Base-by-base conservation (phyloP, 2,797 vertebrate species). In the Tiaroga cobitis region DNA sequence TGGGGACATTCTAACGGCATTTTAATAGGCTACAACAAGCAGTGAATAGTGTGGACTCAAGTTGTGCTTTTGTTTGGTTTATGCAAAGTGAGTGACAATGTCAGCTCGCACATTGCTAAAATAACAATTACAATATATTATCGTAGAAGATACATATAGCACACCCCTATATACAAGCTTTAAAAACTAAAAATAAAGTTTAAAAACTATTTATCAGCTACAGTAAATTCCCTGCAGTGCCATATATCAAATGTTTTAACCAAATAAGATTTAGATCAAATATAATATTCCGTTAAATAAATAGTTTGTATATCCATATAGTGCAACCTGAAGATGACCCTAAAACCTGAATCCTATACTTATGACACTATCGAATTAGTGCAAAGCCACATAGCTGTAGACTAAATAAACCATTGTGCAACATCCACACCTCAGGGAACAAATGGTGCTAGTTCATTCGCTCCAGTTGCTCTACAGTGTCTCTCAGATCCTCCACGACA, bases 401-500 rank as follows among this genome's bases (percentile, higher is more conserved):
- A 15, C 21, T 18, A 56, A 56, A 61, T 16, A 59, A 43, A 10
- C 13, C 24, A 7, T 39, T 54, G 18, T 69, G 46, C 24, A 51
- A 39, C n/a, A 77, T 74, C n/a, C n/a, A 56, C 43, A 34, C 61
- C 34, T 56, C 39, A 49, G n/a, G 49, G 26, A 73, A 26, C 13
- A 59, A 43, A 41, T 19, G 26, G 34, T 51, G 34, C 93, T 92
- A 93, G 87, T 92, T 87, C 51, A 82, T 90, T 84, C 72, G 86
- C 86, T 96, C 94, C 92, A 99, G 92, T 87, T 86, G 92, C 0
- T 92, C 89, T 87, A 98, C 96, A 0, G 96, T 94, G 89, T 94
- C 94, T 90, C 91, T 84, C 32, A 99, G 95, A 91, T 99, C 98
- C 88, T 96, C 94, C 92, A 99, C 94, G 0, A 94, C 93, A 11